These are phyloP conservation scores for Oceanites oceanicus DNA, from an alignment of 2,113 vertebrate genomes.

Conservation along the genomic window DNA sequence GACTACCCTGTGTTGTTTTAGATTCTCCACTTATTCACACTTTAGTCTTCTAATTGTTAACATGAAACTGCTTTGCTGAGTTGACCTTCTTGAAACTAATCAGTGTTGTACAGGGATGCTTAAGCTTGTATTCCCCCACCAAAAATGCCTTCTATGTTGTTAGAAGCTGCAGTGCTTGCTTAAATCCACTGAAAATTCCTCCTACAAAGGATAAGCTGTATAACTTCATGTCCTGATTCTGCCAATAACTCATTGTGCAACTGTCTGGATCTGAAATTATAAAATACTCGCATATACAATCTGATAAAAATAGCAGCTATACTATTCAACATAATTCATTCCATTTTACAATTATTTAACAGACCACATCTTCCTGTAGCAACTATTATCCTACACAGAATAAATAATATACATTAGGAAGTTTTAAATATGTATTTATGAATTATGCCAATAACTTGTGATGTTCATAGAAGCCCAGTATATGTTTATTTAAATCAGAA, in stretches of 20 bases:
- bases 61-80: neutral
- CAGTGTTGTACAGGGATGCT: fast-evolving
- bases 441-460: neutral
- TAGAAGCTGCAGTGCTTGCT: neutral
- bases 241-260: neutral
- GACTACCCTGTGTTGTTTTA: neutral
- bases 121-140: neutral
- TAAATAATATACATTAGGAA: neutral
- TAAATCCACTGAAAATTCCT: neutral
- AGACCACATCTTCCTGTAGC: neutral
- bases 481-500: neutral
- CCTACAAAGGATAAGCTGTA: neutral
- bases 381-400: neutral
- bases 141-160: neutral
- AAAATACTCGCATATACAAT: neutral
- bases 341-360: neutral
- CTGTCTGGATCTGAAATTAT: neutral
- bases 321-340: neutral
- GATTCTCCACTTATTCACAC: neutral
- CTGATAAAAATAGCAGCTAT: neutral
- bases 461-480: neutral
- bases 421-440: neutral
- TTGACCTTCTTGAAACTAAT: neutral
- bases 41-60: neutral
- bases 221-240: neutral